Evolutionary conservation across 1,140 invertebrate genomes (phyloP).

Genomic region (Cyphomyrmex costatus): DNA sequence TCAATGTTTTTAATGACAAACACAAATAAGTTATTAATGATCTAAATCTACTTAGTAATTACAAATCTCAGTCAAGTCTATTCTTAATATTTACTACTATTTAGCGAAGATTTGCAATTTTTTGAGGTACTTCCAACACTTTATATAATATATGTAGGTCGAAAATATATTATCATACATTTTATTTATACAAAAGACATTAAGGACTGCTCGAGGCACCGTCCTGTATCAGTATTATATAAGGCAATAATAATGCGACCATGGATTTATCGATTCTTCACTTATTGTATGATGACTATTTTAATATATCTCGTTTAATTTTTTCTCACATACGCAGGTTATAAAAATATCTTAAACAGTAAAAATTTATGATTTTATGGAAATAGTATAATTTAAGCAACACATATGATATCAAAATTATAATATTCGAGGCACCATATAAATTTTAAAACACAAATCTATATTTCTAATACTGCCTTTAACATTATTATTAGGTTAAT

Average conservation of each 20-base stretch:
- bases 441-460: not conserved
- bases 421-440: not conserved
- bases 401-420: not conserved
- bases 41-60: not conserved
- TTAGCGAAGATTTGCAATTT: not conserved
- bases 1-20: not conserved
- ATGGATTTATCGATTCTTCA: conserved; percentile 78
- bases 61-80: not conserved
- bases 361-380: conserved; percentile 33
- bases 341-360: not conserved
- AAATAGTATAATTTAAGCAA: not conserved
- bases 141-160: not conserved
- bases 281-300: conserved; percentile 58
- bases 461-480: not conserved
- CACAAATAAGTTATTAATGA: no score
- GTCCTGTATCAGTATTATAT: conserved; percentile 75
- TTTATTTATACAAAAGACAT: conserved; percentile 35
- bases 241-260: conserved; percentile 68
- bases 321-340: not conserved
- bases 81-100: not conserved
- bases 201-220: conserved; percentile 75
- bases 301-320: conserved; percentile 44
- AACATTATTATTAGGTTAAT: no score
- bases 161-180: not conserved
- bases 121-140: not conserved